Evolutionary conservation across 2,888 invertebrate genomes (phyloP), one percentile per base, ranked within the genome.

Genomic region (Drosophila ustulata): DNA sequence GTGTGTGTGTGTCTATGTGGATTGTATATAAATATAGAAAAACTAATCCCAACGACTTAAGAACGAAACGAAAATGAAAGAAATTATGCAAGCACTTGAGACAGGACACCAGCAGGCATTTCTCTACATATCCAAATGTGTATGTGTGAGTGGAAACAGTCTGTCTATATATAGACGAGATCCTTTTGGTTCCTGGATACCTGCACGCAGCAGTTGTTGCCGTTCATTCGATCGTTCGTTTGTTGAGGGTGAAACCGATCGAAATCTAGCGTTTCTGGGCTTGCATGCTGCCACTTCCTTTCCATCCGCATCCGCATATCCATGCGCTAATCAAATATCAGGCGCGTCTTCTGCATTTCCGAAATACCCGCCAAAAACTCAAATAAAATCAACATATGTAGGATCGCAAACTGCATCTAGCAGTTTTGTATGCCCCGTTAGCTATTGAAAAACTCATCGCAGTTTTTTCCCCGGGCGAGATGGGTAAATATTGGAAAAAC

Each of bases 51-150:
- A 50, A 47, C 59, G 75, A 63, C 63, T 68, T 55, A 46, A 69
- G 53, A 66, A 59, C 68, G 47, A 39, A 59, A 34, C 58, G 57
- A 53, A 66, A 81, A 61, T 56, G 64, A 71, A 69, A 45, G 64
- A 80, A 78, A 82, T 84, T 84, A 82, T 78, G 80, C 75, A 84
- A 84, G 68, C 84, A 84, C 83, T 84, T 78, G 84, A 84, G 84
- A 75, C 51, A 64, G 64, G 49, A 58, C 68, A 67, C 59, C 76
- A 72, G 57, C 51, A 70, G 70, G 71, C 66, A 58, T 23, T 52
- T 46, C 9, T 8, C 5, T 26, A 8, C 28, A 26, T 52, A 4
- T n/a, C 8, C 23, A n/a, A 30, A 5, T 39, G 13, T 61, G 34
- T 34, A 47, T 28, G 13, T 32, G 41, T n/a, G 30, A 18, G 13